phyloP scores from a whole-genome alignment of 2,888 invertebrate species.

The Eutolmus rufibarbis region DNA sequence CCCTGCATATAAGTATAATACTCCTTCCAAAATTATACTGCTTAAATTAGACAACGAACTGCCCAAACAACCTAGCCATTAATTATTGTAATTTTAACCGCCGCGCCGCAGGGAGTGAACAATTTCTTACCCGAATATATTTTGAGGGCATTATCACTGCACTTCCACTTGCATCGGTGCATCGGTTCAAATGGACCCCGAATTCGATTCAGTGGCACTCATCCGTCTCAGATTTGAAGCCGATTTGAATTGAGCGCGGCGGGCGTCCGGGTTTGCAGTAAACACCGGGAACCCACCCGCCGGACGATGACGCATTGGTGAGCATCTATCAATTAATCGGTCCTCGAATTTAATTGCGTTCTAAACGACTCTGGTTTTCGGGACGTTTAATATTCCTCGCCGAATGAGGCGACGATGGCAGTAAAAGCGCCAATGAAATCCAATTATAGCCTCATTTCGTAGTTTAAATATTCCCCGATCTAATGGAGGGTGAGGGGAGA shows the following conservation, averaged over 20 bases:
- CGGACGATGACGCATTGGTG: background rate
- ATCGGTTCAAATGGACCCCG: background rate
- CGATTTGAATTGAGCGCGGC: background rate
- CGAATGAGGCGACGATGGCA: background rate
- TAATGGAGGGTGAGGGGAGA: background rate
- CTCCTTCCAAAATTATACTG: no score
- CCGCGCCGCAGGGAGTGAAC: background rate
- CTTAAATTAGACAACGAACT: no score
- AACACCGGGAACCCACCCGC: background rate
- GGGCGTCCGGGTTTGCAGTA: background rate
- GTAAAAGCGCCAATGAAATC: constrained; percentile 18
- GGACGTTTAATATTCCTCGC: background rate
- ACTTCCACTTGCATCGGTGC: background rate
- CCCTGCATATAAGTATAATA: no score
- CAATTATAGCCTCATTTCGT: background rate
- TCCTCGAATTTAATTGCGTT: constrained; percentile 1
- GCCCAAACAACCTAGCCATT: background rate
- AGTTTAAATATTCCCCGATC: constrained; percentile 11
- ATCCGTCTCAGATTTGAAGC: background rate
- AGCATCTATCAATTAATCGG: background rate
- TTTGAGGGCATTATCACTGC: background rate
- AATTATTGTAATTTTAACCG: background rate
- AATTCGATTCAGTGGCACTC: background rate
- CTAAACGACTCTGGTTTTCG: background rate
- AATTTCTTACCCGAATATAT: background rate